Percentiles rank a stretch among this genome's conserved stretches.
Evolutionary conservation across 2,797 vertebrate species (phyloP).

Genomic region (Xiphophorus birchmanni): DNA sequence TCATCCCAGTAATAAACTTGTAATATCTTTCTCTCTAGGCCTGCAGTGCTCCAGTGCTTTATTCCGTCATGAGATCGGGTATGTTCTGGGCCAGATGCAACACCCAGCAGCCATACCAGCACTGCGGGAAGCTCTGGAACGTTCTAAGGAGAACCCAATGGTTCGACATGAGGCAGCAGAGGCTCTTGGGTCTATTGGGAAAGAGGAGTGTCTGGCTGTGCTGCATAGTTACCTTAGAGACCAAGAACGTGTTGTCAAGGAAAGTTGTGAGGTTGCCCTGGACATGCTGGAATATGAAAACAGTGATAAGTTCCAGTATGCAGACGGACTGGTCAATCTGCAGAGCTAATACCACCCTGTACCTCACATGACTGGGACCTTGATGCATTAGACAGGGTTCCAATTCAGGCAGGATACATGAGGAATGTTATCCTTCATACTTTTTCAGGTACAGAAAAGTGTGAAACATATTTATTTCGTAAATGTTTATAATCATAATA

Average conservation of each 20-base stretch:
- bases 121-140: constrained; percentile 78
- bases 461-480: not conserved
- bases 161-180: constrained; percentile 95
- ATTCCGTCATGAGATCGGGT: constrained; percentile 94
- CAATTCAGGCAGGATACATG: not conserved
- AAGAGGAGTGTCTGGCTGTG: constrained; percentile 82
- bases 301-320: constrained; percentile 89
- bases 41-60: constrained; percentile 86
- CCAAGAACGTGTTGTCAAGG: constrained; percentile 89
- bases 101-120: constrained; percentile 86
- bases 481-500: not conserved
- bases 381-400: not conserved
- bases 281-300: constrained; percentile 91
- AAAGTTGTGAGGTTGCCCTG: constrained; percentile 94
- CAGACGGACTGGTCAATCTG: constrained; percentile 83
- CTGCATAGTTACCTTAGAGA: constrained; percentile 82
- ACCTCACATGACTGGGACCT: not conserved
- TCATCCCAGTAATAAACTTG: not conserved
- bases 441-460: not conserved
- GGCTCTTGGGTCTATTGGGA: constrained; percentile 92
- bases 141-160: constrained; percentile 86
- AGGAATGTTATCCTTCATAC: not conserved
- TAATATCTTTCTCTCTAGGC: constrained; percentile 72
- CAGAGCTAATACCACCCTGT: constrained; percentile 51
- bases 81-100: constrained; percentile 94